Base-by-base conservation (phyloP, 2,888 invertebrate genomes). In the Nysson spinosus region DNA sequence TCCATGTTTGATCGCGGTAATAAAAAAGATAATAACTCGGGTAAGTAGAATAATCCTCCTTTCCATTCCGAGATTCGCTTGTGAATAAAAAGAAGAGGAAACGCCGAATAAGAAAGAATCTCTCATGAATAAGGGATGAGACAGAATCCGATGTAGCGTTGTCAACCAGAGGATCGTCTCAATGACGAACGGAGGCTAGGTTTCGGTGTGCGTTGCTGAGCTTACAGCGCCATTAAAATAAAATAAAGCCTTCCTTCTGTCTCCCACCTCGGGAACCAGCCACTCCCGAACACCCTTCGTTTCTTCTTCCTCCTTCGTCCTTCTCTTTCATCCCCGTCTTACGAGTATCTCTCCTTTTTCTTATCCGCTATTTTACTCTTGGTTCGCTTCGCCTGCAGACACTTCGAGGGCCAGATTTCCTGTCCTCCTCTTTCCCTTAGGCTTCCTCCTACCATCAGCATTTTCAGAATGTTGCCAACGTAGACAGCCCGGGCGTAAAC, bases 91-190 rank as follows among this genome's bases (percentile, higher is more conserved):
- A 28, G 32, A 37, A 37, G n/a, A 44, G 46, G 16, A 12, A 30
- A 7, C 35, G 34, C 37, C 9, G 30, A 51, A 61, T 44, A 52
- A 60, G 57, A 65, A 65, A 50, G n/a, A 65, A 57, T 69, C 69
- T 65, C 75, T 83, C 79, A 81, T 83, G 83, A 83, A 83, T 83
- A 83, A 83, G 71, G 80, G 76, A 83, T 83, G 80, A 83, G 81
- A 58, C 72, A 51, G 75, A 78, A 80, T 80, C 75, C 69, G 37
- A 65, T 52, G 65, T 58, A 76, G 73, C 57, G 56, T 30, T 72
- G 74, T 74, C 72, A 67, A 28, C 44, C 35, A 35, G 39, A 16
- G 69, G 43, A 37, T 52, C 65, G 62, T 57, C 67, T 56, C 77
- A 82, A 77, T 77, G 79, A 78, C 78, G 76, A 68, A 69, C 69